Evolutionary conservation across 92 coral and sea anemone species (phyloP), one percentile per base, ranked within the genome.

Genomic region (Siderastrea radians): DNA sequence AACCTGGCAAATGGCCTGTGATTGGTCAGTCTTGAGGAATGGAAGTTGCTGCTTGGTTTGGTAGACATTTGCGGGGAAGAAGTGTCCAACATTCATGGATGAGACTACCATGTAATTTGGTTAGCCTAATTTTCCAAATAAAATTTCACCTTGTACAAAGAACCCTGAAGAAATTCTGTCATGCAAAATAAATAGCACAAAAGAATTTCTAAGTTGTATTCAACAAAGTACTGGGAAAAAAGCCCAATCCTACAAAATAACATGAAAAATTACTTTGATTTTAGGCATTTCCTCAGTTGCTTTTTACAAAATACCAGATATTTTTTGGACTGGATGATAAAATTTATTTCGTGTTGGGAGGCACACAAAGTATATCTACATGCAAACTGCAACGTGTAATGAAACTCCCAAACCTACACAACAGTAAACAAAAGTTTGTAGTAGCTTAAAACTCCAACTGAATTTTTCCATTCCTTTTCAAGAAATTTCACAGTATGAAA

Each of bases 351-450:
- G 62, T 52, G 63, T 15, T 74, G 17, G 10, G 17, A 3, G 43
- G 74, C 16, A 13, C 74, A 46, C 1, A 9, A 0, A 69, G 74
- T 13, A 69, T 48, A 6, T 26, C 74, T 12, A 13, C 74, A 47
- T 45, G 7, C n/a, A 65, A 47, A 19, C n/a, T 52, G 78, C 78
- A 74, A 82, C 86, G 86, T 82, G 86, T 70, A 67, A 26, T n/a
- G 19, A 6, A n/a, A 49, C 13, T 45, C 17, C 51, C 45, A 2
- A 54, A 14, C 49, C 13, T 38, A 58, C 19, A 43, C 5, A 43
- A 10, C 53, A 14, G 69, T 82, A 82, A 82, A 82, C 86, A 68
- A 67, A 80, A 58, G 66, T 57, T 12, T 48, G 15, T 4, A 62
- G n/a, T 58, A 8, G 51, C 7, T 13, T 13, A 69, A 5, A 15